Evolutionary conservation across 2,888 invertebrate species (phyloP).

Genomic region (Erynnis tages): DNA sequence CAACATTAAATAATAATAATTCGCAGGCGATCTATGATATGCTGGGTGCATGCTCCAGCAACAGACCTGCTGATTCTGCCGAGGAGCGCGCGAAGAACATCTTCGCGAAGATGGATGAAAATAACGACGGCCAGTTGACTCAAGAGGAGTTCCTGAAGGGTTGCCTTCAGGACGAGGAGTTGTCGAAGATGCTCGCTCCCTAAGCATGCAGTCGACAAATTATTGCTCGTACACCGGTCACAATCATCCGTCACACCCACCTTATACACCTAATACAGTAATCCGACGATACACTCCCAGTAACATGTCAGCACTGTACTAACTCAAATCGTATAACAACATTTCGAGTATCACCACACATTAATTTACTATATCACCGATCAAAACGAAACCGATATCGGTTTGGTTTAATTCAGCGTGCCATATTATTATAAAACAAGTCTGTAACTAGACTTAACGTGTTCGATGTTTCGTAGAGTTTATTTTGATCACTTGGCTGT

Average conservation of each 20-base stretch:
- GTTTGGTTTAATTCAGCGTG: conserved; percentile 12
- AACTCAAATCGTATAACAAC: conserved; percentile 31
- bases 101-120: conserved; percentile 99
- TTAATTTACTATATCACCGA: conserved; percentile 10
- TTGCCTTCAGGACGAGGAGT: conserved; percentile 97
- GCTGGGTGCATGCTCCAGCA: conserved; percentile 98
- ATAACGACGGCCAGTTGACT: conserved; percentile 98
- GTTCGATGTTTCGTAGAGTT: conserved; percentile 7
- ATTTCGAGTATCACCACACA: conserved; percentile 6
- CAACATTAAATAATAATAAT: too few relatives aligned
- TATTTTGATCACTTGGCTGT: conserved; percentile 37
- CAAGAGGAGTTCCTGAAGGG: conserved; percentile 99
- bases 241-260: conserved; percentile 41
- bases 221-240: conserved; percentile 35
- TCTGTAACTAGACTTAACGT: neutral
- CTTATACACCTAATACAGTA: conserved; percentile 46
- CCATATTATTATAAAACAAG: conserved; percentile 8
- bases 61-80: conserved; percentile 96
- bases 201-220: conserved; percentile 74
- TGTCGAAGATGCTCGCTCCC: conserved; percentile 96
- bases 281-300: conserved; percentile 46
- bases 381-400: neutral
- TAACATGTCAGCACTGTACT: conserved; percentile 28
- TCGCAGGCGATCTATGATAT: conserved; percentile 99
- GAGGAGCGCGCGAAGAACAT: conserved; percentile 99